phyloP scores from a whole-genome alignment of 2,888 invertebrate species.

The Orthosia gracilis region DNA sequence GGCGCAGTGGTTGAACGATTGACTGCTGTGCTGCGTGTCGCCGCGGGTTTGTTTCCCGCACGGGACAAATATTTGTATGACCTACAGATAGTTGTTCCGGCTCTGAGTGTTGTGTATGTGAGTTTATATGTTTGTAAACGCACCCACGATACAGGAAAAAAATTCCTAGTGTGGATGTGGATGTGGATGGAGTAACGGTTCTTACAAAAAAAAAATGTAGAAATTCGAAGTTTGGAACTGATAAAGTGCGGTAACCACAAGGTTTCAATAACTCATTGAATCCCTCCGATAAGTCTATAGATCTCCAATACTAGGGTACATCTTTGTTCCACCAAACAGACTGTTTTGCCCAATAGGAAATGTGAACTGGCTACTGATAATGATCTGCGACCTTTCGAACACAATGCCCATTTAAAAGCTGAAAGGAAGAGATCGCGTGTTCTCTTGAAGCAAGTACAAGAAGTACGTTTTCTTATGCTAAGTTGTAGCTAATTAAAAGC shows the following conservation, averaged over 20 bases:
- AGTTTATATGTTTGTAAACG: no score
- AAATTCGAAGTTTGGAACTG: not conserved
- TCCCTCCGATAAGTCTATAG: not conserved
- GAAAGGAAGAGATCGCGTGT: conserved; percentile 61
- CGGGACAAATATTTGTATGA: no score
- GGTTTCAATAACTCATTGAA: conserved; percentile 28
- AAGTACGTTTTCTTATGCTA: conserved; percentile 26
- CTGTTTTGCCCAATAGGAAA: conserved; percentile 63
- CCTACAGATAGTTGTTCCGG: no score
- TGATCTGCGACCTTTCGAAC: conserved; percentile 60
- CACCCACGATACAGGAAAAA: no score
- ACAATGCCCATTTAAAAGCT: conserved; percentile 63
- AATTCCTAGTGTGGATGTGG: no score
- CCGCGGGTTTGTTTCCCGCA: no score
- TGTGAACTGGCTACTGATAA: conserved; percentile 62
- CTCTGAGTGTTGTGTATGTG: no score
- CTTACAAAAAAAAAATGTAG: no score
- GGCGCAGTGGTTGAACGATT: no score
- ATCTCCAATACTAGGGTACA: conserved; percentile 3
- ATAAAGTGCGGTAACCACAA: not conserved
- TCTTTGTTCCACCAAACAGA: conserved; percentile 39
- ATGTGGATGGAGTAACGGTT: no score
- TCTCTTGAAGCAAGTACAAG: conserved; percentile 15
- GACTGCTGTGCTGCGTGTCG: no score
- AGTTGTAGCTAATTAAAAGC: conserved; percentile 7